Base-by-base conservation (phyloP, 2,113 vertebrate genomes). In the Gallinago media region DNA sequence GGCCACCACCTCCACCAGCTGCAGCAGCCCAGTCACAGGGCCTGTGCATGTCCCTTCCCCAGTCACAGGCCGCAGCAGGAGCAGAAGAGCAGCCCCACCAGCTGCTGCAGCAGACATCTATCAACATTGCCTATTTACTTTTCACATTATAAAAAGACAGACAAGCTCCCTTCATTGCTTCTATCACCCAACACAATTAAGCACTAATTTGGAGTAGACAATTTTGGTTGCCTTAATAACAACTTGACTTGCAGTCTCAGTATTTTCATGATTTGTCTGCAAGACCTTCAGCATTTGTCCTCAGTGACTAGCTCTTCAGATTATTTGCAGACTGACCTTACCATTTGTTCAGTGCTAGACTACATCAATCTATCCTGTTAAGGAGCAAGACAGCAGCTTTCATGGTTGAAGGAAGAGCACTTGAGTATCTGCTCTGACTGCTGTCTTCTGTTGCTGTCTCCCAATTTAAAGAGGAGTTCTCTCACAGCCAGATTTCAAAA, bases 151-250 rank as follows among this genome's bases (percentile, higher is more conserved):
- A 32, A 26, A 52, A 77, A 25, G 21, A 6, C 10, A 34, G 18
- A 6, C 10, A 34, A 21, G 9, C 54, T 34, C 38, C 71, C 71
- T 49, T 49, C 75, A 13, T 25, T 26, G 31, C 55, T 58, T 63
- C 38, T 38, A 3, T 54, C 54, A 42, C 26, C n/a, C 59, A 59
- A 16, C 26, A 19, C 2, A 0, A 11, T 44, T 21, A 38, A 7
- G 23, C 0, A 1, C 36, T 80, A 6, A 22, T 26, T 16, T 26
- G 38, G n/a, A 50, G 32, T 2, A 63, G 52, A 9, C 6, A 0
- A 16, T 68, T 68, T 15, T 36, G 34, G 42, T 83, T 90, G 54
- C 63, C 40, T 29, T 46, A 65, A 65, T 44, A 61, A 10, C 31
- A 34, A 29, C 25, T 71, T 75, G 46, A 20, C 34, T 54, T 1